Evolutionary conservation across 2,888 invertebrate genomes (phyloP), one percentile per base, ranked within the genome.

Genomic region (Drosophila pseudotakahashii): DNA sequence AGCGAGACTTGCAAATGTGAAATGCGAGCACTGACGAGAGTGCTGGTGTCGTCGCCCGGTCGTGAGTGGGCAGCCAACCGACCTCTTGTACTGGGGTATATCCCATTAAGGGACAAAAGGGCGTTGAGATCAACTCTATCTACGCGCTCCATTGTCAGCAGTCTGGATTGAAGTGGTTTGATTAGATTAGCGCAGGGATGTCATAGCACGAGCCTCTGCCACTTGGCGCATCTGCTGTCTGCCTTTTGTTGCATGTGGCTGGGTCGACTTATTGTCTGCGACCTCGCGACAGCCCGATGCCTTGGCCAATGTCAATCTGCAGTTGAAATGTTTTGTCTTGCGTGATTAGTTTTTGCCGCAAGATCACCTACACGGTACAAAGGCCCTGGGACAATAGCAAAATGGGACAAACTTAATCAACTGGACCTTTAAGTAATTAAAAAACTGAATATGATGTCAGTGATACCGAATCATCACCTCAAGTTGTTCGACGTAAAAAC

Each of bases 101-200:
- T 44, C 32, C 19, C 45, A 66, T 66, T 54, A 47, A 66, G 53
- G 66, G 45, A 66, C 53, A 66, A 53, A 66, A 66, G 39, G 48
- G 53, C 66, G 32, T 44, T 19, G 16, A 45, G 53, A 39, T 64
- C 32, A 60, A 60, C 45, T 59, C 36, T 45, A 60, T 37, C 19
- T 60, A 19, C 19, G 30, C 34, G 47, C 26, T 26, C 26, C 48
- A 75, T 80, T 83, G 78, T 59, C 9, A 32, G 47, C 54, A 47
- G 60, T 44, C 66, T 58, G 61, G 64, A 69, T 70, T 76, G 55
- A 64, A 78, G 70, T 73, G 75, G 42, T 68, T 83, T 86, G 81
- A 83, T 86, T 86, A 72, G 81, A 78, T 82, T 80, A 78, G 54
- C 54, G 45, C 57, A 64, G 53, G 58, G 60, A 73, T 73, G 67